Conservation (phyloP, 2,113 vertebrate species). For the Puffinus mauretanicus region DNA sequence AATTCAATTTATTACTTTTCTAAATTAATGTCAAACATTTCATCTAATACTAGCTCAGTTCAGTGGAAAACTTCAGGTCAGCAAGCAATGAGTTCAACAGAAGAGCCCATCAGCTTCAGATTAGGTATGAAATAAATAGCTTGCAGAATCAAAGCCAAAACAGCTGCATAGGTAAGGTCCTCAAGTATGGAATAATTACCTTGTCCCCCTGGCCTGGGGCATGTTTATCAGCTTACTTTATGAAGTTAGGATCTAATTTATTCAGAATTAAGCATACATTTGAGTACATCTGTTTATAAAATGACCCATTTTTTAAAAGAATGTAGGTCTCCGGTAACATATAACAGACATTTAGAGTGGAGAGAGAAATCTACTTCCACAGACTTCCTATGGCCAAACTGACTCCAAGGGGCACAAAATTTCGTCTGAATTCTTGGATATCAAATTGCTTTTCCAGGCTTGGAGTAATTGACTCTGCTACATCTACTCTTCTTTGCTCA, state of each 20-base stretch:
- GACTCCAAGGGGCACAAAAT: neutral
- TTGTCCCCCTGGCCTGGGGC: neutral
- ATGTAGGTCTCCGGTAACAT: neutral
- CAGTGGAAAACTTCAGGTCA: neutral
- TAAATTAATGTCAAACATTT: neutral
- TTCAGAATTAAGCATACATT: neutral
- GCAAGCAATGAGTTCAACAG: neutral
- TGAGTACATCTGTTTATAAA: neutral
- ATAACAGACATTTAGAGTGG: neutral
- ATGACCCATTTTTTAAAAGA: neutral
- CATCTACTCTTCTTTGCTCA: neutral
- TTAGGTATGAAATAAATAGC: neutral
- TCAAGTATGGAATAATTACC: neutral
- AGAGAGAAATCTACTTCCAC: neutral
- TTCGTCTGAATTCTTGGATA: neutral
- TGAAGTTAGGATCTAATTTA: neutral
- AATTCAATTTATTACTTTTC: neutral
- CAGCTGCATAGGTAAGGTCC: neutral
- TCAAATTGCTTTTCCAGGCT: constrained; percentile 1
- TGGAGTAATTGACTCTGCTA: neutral
- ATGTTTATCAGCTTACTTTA: neutral
- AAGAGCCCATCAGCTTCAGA: constrained; percentile 15
- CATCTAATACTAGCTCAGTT: neutral
- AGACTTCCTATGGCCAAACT: neutral
- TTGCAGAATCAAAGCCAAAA: neutral